A percentile compares a stretch with the other conserved stretches of the same genome.
These are phyloP conservation scores for Sinhomidia bicolor DNA, from an alignment of 2,888 invertebrate genomes.

Conservation along the genomic window DNA sequence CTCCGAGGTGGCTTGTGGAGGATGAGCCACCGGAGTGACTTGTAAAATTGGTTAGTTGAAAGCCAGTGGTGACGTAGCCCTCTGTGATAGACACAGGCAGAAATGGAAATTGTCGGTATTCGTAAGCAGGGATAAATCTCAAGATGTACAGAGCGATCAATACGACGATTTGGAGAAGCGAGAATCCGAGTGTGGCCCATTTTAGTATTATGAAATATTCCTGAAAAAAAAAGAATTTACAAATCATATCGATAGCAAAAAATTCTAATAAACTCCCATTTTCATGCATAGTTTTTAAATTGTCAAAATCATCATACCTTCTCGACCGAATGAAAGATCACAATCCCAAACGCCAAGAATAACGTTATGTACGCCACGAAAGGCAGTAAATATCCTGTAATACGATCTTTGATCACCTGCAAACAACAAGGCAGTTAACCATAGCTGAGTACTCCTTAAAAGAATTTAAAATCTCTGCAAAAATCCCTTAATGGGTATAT, in stretches of 20 bases:
- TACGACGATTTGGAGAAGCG: conserved; percentile 73
- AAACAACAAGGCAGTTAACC: no score
- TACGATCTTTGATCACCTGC: conserved; percentile 75
- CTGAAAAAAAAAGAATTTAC: conserved; percentile 56
- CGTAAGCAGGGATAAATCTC: conserved; percentile 73
- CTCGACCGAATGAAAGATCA: conserved; percentile 77
- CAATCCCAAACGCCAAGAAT: conserved; percentile 75
- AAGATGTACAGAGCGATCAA: conserved; percentile 71
- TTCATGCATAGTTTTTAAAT: background rate
- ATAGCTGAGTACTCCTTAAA: no score
- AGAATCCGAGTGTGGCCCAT: conserved; percentile 75
- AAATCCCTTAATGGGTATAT: no score
- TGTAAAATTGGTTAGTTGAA: conserved; percentile 44
- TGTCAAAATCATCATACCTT: conserved; percentile 66
- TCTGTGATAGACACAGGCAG: conserved; percentile 73
- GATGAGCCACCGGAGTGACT: conserved; percentile 27
- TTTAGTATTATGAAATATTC: conserved; percentile 74
- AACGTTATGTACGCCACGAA: conserved; percentile 75
- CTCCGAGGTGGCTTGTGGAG: conserved; percentile 37
- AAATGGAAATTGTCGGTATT: conserved; percentile 74
- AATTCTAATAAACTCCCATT: no score
- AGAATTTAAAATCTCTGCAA: no score
- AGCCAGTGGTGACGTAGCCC: conserved; percentile 52
- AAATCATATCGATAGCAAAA: background rate
- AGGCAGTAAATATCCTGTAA: conserved; percentile 74